Percentiles rank a stretch among this genome's conserved stretches.
phyloP scores from a whole-genome alignment of 1,140 invertebrate species.

The Tetraneura akinire region DNA sequence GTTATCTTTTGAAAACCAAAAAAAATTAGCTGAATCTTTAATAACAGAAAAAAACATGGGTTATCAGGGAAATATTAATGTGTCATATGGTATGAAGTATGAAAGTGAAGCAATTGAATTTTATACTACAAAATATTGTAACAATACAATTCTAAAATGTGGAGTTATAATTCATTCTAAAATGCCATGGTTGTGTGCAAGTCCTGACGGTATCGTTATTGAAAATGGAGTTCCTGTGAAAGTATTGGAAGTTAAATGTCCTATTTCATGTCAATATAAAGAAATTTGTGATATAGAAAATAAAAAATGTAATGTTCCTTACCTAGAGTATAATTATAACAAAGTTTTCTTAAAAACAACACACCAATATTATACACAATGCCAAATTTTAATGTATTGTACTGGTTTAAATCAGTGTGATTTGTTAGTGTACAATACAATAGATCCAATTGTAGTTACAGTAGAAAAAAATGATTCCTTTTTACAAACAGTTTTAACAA shows the following conservation, averaged over 20 bases:
- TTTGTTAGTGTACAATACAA: not conserved
- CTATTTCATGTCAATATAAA: not conserved
- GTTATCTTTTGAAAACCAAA: not conserved
- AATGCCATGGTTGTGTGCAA: not conserved
- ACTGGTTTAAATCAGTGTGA: not conserved
- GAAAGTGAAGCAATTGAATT: not conserved
- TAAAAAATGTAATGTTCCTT: not conserved
- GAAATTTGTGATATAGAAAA: not conserved
- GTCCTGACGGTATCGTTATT: not conserved
- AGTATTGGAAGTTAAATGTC: not conserved
- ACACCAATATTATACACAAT: not conserved
- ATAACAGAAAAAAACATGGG: not conserved
- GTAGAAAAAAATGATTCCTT: not conserved
- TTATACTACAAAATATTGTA: not conserved
- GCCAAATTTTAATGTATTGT: constrained; percentile 5
- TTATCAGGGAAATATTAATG: not conserved
- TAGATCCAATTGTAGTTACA: not conserved
- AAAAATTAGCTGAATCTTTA: not conserved
- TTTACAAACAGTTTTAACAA: not conserved
- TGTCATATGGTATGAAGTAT: not conserved
- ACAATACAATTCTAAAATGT: not conserved
- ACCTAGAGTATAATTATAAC: not conserved
- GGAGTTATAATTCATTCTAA: not conserved
- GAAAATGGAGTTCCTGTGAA: not conserved
- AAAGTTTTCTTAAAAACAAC: not conserved